Evolutionary conservation across 2,113 vertebrate genomes (phyloP), one percentile per base, ranked within the genome.

Genomic region (Sardina pilchardus): DNA sequence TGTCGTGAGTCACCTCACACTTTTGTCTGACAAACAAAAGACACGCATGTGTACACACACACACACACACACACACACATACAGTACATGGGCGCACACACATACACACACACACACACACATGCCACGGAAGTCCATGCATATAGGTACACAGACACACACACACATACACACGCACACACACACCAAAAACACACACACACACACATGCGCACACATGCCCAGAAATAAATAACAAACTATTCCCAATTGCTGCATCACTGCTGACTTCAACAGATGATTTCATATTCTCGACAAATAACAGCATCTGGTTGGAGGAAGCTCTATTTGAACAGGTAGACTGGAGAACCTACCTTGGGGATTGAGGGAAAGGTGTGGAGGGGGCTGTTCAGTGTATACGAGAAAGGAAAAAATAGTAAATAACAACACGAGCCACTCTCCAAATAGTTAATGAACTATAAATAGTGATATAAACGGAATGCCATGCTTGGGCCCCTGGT

Each of bases 401-500:
- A 39, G 71, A 14, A 87, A 85, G 48, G 12, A 81, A 82, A 86
- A 89, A 86, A 89, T 87, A 82, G 85, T 86, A 90, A 83, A 89
- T 88, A 87, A 86, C 87, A 83, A 89, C 59, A 84, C 82, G 81
- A 87, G 71, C 85, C 88, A 86, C 85, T 82, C 85, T 87, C 86
- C 86, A 89, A 88, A 90, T 87, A 90, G 86, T 87, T 88, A 90
- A 90, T 90, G 89, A 91, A 88, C 89, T 87, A 89, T 91, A 91
- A 91, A 91, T 86, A 90, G 83, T 86, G 88, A 86, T 90, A 86
- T 89, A 89, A 89, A 90, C 81, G 87, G 86, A 87, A 87, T 85
- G 82, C 85, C 87, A 75, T 83, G 85, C 83, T 81, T 82, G 59
- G 47, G 84, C 53, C 88, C 84, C 85, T 71, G 5, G 83, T 88